phyloP scores from a whole-genome alignment of 2,797 vertebrate species.

The Falco rusticolus region DNA sequence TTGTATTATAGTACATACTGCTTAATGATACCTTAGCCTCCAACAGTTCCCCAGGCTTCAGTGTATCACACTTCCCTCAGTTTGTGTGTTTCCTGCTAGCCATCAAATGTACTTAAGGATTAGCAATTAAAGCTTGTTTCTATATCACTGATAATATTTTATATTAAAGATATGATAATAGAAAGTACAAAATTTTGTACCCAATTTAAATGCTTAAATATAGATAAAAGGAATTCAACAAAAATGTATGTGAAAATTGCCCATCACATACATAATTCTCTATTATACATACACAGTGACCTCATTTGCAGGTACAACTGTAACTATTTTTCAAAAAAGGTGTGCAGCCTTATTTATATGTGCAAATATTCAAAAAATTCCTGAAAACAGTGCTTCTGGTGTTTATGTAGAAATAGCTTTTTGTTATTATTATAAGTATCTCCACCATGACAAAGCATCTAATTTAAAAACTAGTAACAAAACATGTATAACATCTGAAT shows the following conservation, averaged over 20 bases:
- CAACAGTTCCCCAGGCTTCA: not conserved
- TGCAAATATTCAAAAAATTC: not conserved
- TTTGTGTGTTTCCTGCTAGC: not conserved
- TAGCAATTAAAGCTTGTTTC: not conserved
- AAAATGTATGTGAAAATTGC: not conserved
- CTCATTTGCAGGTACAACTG: not conserved
- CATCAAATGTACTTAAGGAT: not conserved
- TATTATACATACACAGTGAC: not conserved
- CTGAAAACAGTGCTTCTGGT: not conserved
- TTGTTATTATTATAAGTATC: not conserved
- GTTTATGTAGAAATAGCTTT: not conserved
- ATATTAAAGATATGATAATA: not conserved
- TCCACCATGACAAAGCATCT: not conserved
- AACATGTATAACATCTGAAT: rapidly evolving
- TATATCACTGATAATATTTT: not conserved
- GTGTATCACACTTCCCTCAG: not conserved
- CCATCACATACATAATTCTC: not conserved
- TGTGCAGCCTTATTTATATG: not conserved
- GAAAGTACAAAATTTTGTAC: not conserved
- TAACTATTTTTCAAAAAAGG: not conserved
- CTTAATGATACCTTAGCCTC: not conserved
- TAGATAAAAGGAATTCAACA: not conserved
- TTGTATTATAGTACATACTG: not conserved
- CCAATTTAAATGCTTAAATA: not conserved
- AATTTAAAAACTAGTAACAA: not conserved